Evolutionary conservation across 2,797 vertebrate species (phyloP).

Genomic region (Cirrhinus molitorella): DNA sequence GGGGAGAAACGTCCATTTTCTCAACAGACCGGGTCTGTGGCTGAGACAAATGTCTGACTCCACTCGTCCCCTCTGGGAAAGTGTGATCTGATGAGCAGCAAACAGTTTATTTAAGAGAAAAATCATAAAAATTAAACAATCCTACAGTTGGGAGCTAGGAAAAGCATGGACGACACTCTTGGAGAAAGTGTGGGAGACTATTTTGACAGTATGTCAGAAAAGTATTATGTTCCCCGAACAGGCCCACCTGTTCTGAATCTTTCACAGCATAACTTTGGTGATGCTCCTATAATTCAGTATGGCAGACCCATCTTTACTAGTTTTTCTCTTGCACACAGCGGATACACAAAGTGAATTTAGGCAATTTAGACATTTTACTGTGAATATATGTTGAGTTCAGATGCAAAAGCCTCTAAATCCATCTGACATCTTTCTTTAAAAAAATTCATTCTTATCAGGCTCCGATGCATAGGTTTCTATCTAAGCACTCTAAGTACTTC

Average conservation of each 20-base stretch:
- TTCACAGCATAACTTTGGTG: background rate
- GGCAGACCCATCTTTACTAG: background rate
- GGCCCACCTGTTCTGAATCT: background rate
- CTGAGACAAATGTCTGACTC: constrained; percentile 19
- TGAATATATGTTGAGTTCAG: background rate
- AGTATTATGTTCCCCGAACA: constrained; percentile 1
- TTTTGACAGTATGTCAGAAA: constrained; percentile 17
- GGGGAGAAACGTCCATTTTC: constrained; percentile 30
- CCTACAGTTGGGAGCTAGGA: background rate
- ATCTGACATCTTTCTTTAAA: too few relatives aligned
- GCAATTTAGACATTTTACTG: too few relatives aligned
- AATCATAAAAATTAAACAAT: background rate
- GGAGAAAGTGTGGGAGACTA: constrained; percentile 22
- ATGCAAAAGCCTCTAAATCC: too few relatives aligned
- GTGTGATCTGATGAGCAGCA: constrained; percentile 18
- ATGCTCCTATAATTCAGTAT: background rate
- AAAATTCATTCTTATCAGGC: too few relatives aligned
- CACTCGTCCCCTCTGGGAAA: constrained; percentile 12
- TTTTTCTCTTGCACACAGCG: background rate
- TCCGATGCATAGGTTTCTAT: too few relatives aligned
- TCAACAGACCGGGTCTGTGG: constrained; percentile 12
- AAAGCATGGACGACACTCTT: background rate
- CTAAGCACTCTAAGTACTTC: too few relatives aligned
- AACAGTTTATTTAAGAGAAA: constrained; percentile 19
- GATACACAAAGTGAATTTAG: background rate